These are phyloP conservation scores for Saccopteryx bilineata DNA, from an alignment of 2,113 vertebrate genomes.

Conservation along the genomic window DNA sequence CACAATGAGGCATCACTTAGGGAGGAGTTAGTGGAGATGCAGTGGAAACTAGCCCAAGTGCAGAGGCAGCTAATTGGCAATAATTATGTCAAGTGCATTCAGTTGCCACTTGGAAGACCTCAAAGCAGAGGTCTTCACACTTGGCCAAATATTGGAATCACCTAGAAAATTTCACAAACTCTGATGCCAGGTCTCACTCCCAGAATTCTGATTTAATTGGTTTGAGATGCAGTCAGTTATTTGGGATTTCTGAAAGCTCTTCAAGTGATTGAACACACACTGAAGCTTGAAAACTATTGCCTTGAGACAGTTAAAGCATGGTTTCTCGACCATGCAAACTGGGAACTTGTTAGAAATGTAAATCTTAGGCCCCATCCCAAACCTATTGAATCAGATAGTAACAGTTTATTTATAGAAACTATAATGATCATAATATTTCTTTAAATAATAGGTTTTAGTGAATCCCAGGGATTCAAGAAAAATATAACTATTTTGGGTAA, in stretches of 20 bases:
- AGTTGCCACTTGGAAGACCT: background rate
- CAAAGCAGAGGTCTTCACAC: background rate
- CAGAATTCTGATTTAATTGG: conserved; percentile 45
- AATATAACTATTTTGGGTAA: background rate
- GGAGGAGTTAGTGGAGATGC: background rate
- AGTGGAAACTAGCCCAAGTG: background rate
- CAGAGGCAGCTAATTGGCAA: background rate
- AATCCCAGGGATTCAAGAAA: background rate
- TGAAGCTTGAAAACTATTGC: background rate
- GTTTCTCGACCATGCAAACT: background rate
- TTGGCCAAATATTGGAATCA: background rate
- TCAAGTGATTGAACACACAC: background rate
- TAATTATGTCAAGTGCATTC: background rate
- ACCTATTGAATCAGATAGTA: background rate
- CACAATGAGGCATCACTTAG: conserved; percentile 20
- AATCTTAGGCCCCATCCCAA: background rate
- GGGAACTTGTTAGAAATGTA: background rate
- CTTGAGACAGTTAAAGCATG: background rate
- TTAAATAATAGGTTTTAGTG: background rate
- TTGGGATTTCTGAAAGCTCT: conserved; percentile 6
- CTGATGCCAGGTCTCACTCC: background rate
- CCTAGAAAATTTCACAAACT: background rate
- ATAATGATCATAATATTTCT: background rate
- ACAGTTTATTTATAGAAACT: background rate
- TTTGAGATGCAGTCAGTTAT: background rate